Evolutionary conservation across 2,797 vertebrate genomes (phyloP), one percentile per base, ranked within the genome.

Genomic region (Acanthurus leucopareius): DNA sequence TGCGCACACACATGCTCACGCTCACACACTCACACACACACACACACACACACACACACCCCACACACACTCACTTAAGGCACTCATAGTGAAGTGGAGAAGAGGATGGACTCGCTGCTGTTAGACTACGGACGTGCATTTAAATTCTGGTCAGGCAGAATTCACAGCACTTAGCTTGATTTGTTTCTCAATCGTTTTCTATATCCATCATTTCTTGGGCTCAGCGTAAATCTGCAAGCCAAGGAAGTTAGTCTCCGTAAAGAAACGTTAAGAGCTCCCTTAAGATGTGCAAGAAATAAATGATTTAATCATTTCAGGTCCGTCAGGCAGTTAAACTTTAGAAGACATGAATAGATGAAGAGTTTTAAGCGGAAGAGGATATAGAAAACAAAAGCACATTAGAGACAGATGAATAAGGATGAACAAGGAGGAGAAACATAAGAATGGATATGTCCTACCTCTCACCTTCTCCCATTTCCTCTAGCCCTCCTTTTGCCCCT

Each of bases 161-260:
- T 86, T 90, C 82, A 47, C 59, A 81, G 91, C 91, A 93, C 92
- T 93, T 92, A 88, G 86, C 83, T 86, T 91, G 88, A 94, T 92
- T 94, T 90, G 90, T 87, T 91, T 80, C 81, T 73, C 75, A 67
- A 28, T 70, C 52, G 14, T 79, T 86, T 80, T 77, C 59, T 58
- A 42, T 77, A 88, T 78, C 69, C 84, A 86, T 89, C 90, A 88
- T 81, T 85, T 61, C 40, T 49, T 20, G 44, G 65, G 82, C 78
- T 80, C 59, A 42, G 42, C 0, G 4, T 66, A 78, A 91, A 91
- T 89, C 56, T 82, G 88, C 84, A 91, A 88, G 85, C 85, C 83
- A 73, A 86, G 82, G 77, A 88, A 75, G 58, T 77, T 77, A 51
- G 53, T 72, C 61, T 65, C 17, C 25, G 28, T 54, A 61, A 77